Conservation (phyloP, 2,797 vertebrate genomes). For the Amniataba percoides region DNA sequence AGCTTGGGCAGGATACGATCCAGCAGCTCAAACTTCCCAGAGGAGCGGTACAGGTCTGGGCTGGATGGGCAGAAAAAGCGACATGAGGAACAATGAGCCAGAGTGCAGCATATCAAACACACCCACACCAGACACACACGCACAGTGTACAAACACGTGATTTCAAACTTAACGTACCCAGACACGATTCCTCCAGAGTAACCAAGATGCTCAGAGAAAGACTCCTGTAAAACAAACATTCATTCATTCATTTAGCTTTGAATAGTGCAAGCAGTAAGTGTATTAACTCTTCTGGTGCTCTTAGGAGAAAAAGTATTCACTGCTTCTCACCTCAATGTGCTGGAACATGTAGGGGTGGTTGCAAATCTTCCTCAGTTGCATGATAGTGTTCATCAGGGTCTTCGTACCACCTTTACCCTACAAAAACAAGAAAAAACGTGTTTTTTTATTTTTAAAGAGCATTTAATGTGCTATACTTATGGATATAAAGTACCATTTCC, state of each 20-base stretch:
- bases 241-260: not conserved
- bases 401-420: slow-evolving; percentile 98
- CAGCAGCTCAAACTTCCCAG: slow-evolving; percentile 97
- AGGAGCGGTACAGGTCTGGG: slow-evolving; percentile 93
- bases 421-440: not conserved
- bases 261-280: not conserved
- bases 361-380: slow-evolving; percentile 98
- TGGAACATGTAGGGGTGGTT: slow-evolving; percentile 99
- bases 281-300: fast-evolving
- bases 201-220: slow-evolving; percentile 96
- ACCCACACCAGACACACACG: not conserved
- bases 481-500: not conserved
- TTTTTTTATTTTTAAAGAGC: not conserved
- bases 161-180: slow-evolving; percentile 84
- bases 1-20: slow-evolving; percentile 97
- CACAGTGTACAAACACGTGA: not conserved
- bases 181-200: slow-evolving; percentile 93
- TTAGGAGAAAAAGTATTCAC: not conserved
- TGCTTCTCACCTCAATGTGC: slow-evolving; percentile 88
- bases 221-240: slow-evolving; percentile 86
- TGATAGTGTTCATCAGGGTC: slow-evolving; percentile 99
- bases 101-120: not conserved
- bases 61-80: slow-evolving; percentile 68
- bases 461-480: not conserved
- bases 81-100: not conserved